phyloP scores from a whole-genome alignment of 2,797 vertebrate species.

The Sebastes hubbsi region DNA sequence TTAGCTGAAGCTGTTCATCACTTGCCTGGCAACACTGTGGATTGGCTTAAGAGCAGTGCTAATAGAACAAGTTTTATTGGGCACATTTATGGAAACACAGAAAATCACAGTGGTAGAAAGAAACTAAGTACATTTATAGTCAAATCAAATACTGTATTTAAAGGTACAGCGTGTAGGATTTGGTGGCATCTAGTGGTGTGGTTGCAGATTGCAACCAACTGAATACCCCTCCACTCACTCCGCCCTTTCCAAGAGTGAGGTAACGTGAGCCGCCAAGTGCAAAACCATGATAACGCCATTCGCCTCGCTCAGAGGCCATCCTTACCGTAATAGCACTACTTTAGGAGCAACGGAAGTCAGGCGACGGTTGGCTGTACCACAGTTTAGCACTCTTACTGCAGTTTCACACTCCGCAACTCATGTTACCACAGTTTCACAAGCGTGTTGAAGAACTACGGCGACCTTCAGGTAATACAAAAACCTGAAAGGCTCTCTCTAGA shows the following conservation, averaged over 20 bases:
- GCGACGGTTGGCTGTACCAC: fast-evolving
- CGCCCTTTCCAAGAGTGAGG: fast-evolving
- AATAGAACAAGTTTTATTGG: not conserved
- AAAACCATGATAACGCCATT: fast-evolving
- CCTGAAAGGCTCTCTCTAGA: no score
- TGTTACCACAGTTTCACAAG: no score
- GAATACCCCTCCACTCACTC: fast-evolving
- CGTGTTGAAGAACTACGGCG: no score
- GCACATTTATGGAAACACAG: not conserved
- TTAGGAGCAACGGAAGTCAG: no score
- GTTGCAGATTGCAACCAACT: no score
- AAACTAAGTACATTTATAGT: not conserved
- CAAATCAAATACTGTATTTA: not conserved
- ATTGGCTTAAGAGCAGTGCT: not conserved
- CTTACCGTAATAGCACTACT: fast-evolving
- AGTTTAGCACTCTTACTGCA: no score
- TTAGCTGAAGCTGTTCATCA: not conserved
- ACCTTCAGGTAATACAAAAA: no score
- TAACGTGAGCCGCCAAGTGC: no score
- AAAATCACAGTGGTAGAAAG: not conserved
- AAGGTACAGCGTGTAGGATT: no score
- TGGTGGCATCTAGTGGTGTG: no score
- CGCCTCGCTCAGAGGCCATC: no score
- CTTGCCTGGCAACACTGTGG: not conserved
- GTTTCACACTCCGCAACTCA: no score